Evolutionary conservation across 2,797 vertebrate genomes (phyloP), one percentile per base, ranked within the genome.

Genomic region (Sphaeramia orbicularis): DNA sequence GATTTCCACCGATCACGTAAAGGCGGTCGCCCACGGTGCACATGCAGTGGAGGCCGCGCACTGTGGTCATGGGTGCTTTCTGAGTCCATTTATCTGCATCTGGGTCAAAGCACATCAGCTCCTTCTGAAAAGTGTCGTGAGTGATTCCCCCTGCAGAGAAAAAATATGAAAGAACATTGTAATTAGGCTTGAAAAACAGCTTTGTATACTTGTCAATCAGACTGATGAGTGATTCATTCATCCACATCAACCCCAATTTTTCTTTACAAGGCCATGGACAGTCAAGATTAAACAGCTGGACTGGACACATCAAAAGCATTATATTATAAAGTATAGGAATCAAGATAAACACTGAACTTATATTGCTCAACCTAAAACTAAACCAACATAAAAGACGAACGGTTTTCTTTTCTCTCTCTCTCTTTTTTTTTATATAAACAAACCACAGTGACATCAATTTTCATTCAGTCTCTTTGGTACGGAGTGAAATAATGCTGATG

Each of bases 91-190:
- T 97, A 85, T 99, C 98, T 4, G 96, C 96, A 71, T 99, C 97
- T 15, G 98, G 98, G 92, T 99, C 98, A 75, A 99, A 99, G 86
- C 97, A 99, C 97, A 99, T 99, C 62, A 99, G 94, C 91, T 99
- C 98, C 83, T 99, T 99, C 92, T 99, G 98, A 89, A 99, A 99
- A 86, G 98, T 99, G 84, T 99, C 98, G 1, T 99, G 98, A 65
- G 98, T 99, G 86, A 99, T 99, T 86, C 97, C 98, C 49, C 98
- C 98, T 99, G 87, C 19, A 81, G 85, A 48, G 30, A 66, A 65
- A 44, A 24, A n/a, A 35, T 18, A 42, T 42, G 27, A 19, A 48
- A 49, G 36, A 24, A 30, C 32, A 48, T 13, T 27, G 2, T 69
- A 64, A 73, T 87, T 65, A 85, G 60, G 48, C 18, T 55, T 7